These are phyloP conservation scores for Siniperca scherzeri DNA, from an alignment of 2,797 vertebrate species.

Conservation along the genomic window DNA sequence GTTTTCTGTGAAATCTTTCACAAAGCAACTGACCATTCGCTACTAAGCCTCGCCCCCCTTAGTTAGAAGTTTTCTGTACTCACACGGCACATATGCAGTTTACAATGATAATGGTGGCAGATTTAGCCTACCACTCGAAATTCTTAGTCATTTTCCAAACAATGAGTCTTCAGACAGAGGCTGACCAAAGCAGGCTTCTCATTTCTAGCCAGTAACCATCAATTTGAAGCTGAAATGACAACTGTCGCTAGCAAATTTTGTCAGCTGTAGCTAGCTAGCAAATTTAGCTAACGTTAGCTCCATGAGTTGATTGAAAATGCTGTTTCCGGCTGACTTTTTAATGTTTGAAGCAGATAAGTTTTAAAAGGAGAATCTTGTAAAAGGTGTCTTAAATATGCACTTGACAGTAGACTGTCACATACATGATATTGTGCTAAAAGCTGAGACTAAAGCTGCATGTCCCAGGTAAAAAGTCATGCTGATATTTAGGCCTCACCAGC, in stretches of 20 bases:
- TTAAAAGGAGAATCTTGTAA: neutral
- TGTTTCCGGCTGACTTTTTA: neutral
- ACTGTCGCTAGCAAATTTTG: neutral
- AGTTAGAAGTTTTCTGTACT: neutral
- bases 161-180: neutral
- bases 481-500: neutral
- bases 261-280: neutral
- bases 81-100: neutral
- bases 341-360: neutral
- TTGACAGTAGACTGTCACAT: neutral
- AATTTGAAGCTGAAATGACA: neutral
- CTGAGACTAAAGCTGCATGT: neutral
- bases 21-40: neutral
- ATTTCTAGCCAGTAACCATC: neutral
- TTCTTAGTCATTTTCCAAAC: neutral
- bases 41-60: neutral
- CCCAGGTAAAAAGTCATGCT: too few relatives aligned
- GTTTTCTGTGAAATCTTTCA: neutral
- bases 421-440: neutral
- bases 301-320: neutral
- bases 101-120: neutral
- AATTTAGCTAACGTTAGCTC: too few relatives aligned
- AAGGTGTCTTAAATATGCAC: too few relatives aligned
- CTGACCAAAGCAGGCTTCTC: neutral
- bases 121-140: neutral